Percentiles rank a stretch among this genome's conserved stretches.
Conservation (phyloP, 2,797 vertebrate genomes). For the Craterocephalus amniculus region DNA sequence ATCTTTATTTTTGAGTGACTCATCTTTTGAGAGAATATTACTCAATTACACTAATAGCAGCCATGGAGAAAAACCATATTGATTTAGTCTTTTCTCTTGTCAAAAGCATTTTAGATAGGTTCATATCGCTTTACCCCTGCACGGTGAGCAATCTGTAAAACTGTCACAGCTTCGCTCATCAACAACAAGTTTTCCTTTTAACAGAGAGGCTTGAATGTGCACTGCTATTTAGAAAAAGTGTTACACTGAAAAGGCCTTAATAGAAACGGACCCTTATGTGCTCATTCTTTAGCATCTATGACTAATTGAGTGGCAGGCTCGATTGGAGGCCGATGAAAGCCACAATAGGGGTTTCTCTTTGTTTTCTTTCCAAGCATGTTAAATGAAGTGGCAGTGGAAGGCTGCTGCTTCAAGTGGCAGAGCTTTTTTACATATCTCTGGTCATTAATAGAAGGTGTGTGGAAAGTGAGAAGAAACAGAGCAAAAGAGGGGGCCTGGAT, state of each 20-base stretch:
- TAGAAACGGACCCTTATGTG: slow-evolving; percentile 50
- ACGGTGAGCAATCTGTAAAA: slow-evolving; percentile 13
- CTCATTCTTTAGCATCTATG: slow-evolving; percentile 36
- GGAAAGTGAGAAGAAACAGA: slow-evolving; percentile 48
- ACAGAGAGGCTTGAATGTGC: not conserved
- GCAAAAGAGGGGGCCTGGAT: slow-evolving; percentile 11
- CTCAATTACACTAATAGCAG: slow-evolving; percentile 56
- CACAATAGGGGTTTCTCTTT: slow-evolving; percentile 73
- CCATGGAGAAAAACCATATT: slow-evolving; percentile 44
- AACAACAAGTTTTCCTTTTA: slow-evolving; percentile 18
- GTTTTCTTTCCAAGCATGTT: slow-evolving; percentile 73
- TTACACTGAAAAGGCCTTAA: slow-evolving; percentile 22
- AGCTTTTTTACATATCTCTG: slow-evolving; percentile 68
- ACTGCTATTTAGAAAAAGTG: not conserved
- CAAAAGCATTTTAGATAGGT: slow-evolving; percentile 35
- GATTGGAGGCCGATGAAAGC: slow-evolving; percentile 73
- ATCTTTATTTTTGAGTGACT: slow-evolving; percentile 42
- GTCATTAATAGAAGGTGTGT: slow-evolving; percentile 70
- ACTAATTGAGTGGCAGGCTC: slow-evolving; percentile 72
- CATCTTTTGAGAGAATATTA: slow-evolving; percentile 47
- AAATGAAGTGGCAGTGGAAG: slow-evolving; percentile 66
- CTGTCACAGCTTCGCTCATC: not conserved
- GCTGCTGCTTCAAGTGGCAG: slow-evolving; percentile 60
- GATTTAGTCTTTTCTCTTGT: slow-evolving; percentile 52
- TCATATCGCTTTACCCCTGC: slow-evolving; percentile 9